phyloP scores from a whole-genome alignment of 2,888 invertebrate species.

The Synergus umbraculus region DNA sequence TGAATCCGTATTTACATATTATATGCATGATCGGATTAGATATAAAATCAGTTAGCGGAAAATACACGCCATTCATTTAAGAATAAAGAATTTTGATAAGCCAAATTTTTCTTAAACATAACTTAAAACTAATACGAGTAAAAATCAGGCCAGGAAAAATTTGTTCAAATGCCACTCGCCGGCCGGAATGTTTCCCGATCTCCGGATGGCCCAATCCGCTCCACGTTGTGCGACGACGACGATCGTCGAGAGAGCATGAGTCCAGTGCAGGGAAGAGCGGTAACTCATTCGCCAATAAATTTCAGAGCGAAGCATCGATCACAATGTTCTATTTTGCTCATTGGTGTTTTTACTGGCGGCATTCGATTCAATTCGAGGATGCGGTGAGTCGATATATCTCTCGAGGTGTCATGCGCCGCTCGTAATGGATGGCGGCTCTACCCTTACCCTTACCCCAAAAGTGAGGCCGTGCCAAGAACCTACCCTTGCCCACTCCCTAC shows the following conservation, averaged over 20 bases:
- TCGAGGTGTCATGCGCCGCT: conserved; percentile 75
- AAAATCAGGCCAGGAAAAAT: too few species aligned
- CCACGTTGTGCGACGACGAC: conserved; percentile 57
- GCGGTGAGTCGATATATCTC: conserved; percentile 75
- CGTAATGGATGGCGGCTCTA: conserved; percentile 75
- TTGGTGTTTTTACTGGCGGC: conserved; percentile 74
- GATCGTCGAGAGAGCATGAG: background rate
- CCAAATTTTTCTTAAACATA: too few species aligned
- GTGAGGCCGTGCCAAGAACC: conserved; percentile 67
- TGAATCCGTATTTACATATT: background rate
- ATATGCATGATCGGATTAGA: too few species aligned
- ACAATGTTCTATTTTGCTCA: conserved; percentile 77
- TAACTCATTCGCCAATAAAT: conserved; percentile 76
- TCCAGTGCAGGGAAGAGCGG: conserved; percentile 31
- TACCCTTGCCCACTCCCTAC: conserved; percentile 62
- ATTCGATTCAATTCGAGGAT: conserved; percentile 77
- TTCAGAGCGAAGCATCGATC: conserved; percentile 72
- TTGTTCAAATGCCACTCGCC: background rate
- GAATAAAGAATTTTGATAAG: too few species aligned
- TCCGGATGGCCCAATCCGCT: background rate
- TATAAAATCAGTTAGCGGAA: too few species aligned
- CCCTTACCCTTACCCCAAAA: conserved; percentile 73
- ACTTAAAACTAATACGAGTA: too few species aligned
- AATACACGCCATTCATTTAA: too few species aligned
- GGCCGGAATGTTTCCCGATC: background rate